Base-by-base conservation (phyloP, 2,797 vertebrate genomes). In the Alectoris magna region DNA sequence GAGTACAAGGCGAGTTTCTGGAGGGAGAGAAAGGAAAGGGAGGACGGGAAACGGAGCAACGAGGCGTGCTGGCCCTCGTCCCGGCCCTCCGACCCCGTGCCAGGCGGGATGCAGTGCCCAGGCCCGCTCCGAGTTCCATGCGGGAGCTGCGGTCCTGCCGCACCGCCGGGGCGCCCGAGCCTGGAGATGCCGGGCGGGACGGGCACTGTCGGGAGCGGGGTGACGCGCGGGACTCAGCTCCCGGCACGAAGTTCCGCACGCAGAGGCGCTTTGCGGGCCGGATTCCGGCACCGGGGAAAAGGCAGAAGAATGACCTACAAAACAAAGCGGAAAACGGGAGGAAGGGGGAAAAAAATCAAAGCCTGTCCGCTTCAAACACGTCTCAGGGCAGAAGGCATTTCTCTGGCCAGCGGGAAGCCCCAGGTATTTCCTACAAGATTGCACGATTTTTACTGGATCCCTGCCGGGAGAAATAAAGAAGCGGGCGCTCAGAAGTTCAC, bases 1-100 rank as follows among this genome's bases (percentile, higher is more conserved):
- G 99, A 98, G 96, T 99, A 99, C 97, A 99, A 98, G 62, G 99
- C 98, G 97, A 99, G 96, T 97, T 99, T 99, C 99, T 99, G 92
- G 38, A 26, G 41, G 44, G 24, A 56, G 15, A 15, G 21, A 31
- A 34, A 14, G 23, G 76, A 19, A 53, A 19, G 55, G 75, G 72
- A 87, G 63, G 73, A 51, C 38, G 85, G 71, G 76, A 64, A 89
- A n/a, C 1, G 36, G 64, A 73, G 67, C 31, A 16, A 8, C 31
- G 18, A 46, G n/a, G 58, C 67, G 73, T 10, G 4, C 16, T 19
- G 80, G 23, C 56, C 10, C 10, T 11, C 16, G 31, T 24, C 24
- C n/a, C 71, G 18, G 71, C 63, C 19, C 27, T 9, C 14, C 43
- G 31, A 13, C 31, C 55, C 23, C 3, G 60, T 2, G 44, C 51